Conservation (phyloP, 2,888 invertebrate species). For the Lepas anatifera region DNA sequence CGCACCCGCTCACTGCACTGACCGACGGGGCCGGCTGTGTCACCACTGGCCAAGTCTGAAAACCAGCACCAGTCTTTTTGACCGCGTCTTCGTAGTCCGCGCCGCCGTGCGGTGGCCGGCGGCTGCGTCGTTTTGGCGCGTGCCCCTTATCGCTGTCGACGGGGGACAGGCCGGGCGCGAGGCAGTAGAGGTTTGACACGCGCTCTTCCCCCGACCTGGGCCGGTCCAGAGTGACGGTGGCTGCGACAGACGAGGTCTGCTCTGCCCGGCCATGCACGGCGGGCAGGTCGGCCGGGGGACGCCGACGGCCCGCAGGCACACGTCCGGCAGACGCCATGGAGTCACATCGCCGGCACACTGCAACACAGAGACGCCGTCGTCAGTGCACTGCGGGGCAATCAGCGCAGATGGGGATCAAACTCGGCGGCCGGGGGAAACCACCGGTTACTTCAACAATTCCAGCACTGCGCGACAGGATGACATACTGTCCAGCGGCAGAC, state of each 20-base stretch:
- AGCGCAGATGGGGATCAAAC: too few species aligned
- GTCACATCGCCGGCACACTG: background rate
- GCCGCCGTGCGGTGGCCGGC: background rate
- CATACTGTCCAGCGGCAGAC: too few species aligned
- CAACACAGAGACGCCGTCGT: background rate
- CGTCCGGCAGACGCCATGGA: background rate
- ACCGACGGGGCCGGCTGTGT: conserved; percentile 37
- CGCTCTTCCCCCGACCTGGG: conserved; percentile 21
- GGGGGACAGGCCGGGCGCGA: conserved; percentile 15
- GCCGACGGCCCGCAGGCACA: background rate
- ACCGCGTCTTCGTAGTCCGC: conserved; percentile 37
- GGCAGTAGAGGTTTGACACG: conserved; percentile 21
- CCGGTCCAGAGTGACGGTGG: conserved; percentile 20
- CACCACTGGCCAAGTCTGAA: conserved; percentile 27
- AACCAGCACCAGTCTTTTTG: conserved; percentile 24
- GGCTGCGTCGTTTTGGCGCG: conserved; percentile 33
- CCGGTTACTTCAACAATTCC: too few species aligned
- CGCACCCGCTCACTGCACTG: too few species aligned
- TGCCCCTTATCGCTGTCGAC: conserved; percentile 28
- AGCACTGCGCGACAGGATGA: too few species aligned
- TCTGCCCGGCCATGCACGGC: background rate
- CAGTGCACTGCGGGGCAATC: background rate
- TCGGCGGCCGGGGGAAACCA: too few species aligned
- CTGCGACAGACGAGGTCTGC: background rate
- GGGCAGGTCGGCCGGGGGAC: background rate